These are phyloP conservation scores for Silurus glanis DNA, from an alignment of 2,113 vertebrate genomes.

Conservation along the genomic window DNA sequence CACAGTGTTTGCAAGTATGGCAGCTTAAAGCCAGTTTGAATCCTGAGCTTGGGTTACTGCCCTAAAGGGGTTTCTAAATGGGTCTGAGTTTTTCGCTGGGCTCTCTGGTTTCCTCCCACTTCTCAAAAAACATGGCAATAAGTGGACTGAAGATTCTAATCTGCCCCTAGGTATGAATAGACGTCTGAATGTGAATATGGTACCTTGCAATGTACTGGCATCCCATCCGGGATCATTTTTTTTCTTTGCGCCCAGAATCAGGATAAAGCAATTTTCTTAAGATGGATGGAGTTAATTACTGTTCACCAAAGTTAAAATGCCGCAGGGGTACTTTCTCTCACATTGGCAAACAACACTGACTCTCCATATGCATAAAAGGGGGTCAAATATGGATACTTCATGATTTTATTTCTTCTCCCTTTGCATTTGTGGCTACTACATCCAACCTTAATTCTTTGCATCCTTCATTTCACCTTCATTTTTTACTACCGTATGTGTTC, in stretches of 20 bases:
- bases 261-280: background rate
- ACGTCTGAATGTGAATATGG: background rate
- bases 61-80: background rate
- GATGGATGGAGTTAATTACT: conserved; percentile 13
- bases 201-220: background rate
- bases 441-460: background rate
- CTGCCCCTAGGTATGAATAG: background rate
- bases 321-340: background rate
- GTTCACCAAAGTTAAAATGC: background rate
- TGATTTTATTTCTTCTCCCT: background rate
- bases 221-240: background rate
- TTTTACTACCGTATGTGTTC: background rate
- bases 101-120: background rate
- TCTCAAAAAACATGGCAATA: background rate
- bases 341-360: background rate
- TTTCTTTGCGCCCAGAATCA: background rate
- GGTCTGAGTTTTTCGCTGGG: background rate
- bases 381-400: background rate
- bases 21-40: background rate
- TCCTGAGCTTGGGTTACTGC: background rate
- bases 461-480: background rate
- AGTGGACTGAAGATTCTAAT: background rate
- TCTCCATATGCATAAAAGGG: conserved; percentile 5
- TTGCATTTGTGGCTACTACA: background rate
- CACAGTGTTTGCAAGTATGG: background rate